These are phyloP conservation scores for Contarinia nasturtii DNA, from an alignment of 1,140 invertebrate species.

Conservation along the genomic window DNA sequence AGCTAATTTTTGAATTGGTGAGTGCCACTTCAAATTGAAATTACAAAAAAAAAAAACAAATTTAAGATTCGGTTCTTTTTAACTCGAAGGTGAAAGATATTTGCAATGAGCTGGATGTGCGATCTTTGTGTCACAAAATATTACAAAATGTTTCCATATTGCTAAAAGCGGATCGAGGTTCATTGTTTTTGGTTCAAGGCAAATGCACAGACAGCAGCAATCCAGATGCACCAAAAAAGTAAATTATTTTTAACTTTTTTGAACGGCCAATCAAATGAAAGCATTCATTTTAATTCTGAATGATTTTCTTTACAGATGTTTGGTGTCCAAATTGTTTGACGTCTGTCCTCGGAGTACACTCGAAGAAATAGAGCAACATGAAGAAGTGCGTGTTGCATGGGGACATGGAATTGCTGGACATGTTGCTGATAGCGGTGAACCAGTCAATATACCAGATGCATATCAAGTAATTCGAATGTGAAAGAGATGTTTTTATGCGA, in stretches of 20 bases:
- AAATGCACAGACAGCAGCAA: constrained; percentile 26
- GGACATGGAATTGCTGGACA: constrained; percentile 83
- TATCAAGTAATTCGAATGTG: constrained; percentile 68
- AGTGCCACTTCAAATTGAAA: too few relatives aligned
- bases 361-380: constrained; percentile 76
- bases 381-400: constrained; percentile 82
- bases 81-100: constrained; percentile 80
- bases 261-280: not conserved
- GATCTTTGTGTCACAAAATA: constrained; percentile 88
- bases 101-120: constrained; percentile 85
- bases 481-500: too few relatives aligned
- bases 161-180: constrained; percentile 79
- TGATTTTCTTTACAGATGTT: constrained; percentile 30
- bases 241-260: constrained; percentile 9
- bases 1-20: constrained; percentile 89
- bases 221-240: constrained; percentile 22
- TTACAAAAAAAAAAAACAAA: too few relatives aligned
- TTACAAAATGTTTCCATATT: constrained; percentile 86
- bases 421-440: constrained; percentile 79
- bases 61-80: too few relatives aligned
- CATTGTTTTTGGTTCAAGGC: constrained; percentile 80
- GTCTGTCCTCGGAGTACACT: constrained; percentile 77
- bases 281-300: not conserved
- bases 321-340: constrained; percentile 88
- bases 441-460: constrained; percentile 88